Evolutionary conservation across 2,888 invertebrate genomes (phyloP).

Genomic region (Mermis nigrescens): DNA sequence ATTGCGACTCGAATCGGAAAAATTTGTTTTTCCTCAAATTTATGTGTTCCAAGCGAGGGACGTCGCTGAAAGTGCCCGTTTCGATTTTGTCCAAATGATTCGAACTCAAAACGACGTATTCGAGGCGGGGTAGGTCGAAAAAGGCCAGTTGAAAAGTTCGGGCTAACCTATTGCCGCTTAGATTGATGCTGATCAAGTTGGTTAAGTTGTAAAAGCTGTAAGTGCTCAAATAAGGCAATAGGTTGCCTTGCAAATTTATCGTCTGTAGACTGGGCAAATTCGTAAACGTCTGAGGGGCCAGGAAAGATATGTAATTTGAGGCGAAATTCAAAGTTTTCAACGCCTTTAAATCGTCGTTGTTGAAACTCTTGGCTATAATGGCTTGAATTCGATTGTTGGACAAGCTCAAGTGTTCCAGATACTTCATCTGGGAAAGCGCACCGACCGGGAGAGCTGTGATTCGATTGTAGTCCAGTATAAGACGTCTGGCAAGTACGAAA

Average conservation of each 20-base stretch:
- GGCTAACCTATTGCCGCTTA: slow-evolving; percentile 10
- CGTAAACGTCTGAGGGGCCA: slow-evolving; percentile 18
- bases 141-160: slow-evolving; percentile 36
- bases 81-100: slow-evolving; percentile 21
- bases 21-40: slow-evolving; percentile 47
- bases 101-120: slow-evolving; percentile 22
- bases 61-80: slow-evolving; percentile 17
- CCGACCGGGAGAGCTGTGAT: slow-evolving; percentile 59
- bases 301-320: slow-evolving; percentile 20
- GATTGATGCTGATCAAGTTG: slow-evolving; percentile 39
- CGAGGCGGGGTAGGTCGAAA: slow-evolving; percentile 37
- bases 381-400: slow-evolving; percentile 25
- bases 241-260: slow-evolving; percentile 42
- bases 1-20: background rate
- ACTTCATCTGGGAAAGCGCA: slow-evolving; percentile 55
- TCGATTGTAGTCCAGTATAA: slow-evolving; percentile 75
- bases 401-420: slow-evolving; percentile 28
- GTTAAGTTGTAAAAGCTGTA: slow-evolving; percentile 45
- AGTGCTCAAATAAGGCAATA: slow-evolving; percentile 19
- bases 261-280: slow-evolving; percentile 38
- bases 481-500: slow-evolving; percentile 36
- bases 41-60: slow-evolving; percentile 29
- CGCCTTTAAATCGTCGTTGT: slow-evolving; percentile 17
- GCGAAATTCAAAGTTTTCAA: slow-evolving; percentile 22
- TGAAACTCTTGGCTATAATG: slow-evolving; percentile 24